Base-by-base conservation (phyloP, 2,888 invertebrate genomes). In the Caenorhabditis angaria region DNA sequence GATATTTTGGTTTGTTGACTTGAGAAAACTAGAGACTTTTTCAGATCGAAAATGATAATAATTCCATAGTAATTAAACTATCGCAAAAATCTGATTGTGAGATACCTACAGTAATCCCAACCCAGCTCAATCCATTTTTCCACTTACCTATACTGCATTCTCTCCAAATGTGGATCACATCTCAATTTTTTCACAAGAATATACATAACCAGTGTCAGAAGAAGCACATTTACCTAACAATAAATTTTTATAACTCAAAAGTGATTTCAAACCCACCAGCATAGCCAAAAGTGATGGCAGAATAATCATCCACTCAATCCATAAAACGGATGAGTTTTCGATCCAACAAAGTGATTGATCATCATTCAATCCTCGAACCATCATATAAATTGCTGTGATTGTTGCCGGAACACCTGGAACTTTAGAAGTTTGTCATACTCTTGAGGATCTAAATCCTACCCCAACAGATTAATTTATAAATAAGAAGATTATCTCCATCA, bases 381-480 rank as follows among this genome's bases (percentile, higher is more conserved):
- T 2, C 64, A 70, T 64, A 32, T 75, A 75, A 41, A 65, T 35
- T 1, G 35, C 3, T 3, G 69, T 66, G 22, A 76, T 62, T 25
- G 76, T 54, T 2, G 66, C 72, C 4, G 78, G 78, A 24, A 67
- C 64, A 18, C 77, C 80, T 73, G 57, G 18, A 61, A 51, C 6
- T 29, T 29, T 29, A 18, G 10, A 14, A 18, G 14, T n/a, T 12
- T 61, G 53, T 20, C 50, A 24, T 35, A 3, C 14, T 41, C 27
- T 25, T 29, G 20, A 55, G 27, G 53, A 22, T 35, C 41, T 5
- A 24, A 6, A 57, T 27, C n/a, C 54, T 78, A 90, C 90, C 89
- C 90, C 90, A 90, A 70, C 90, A 90, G 57, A 89, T 85, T 25
- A 88, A 53, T 75, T 89, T 89, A 80, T 89, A 90, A 41, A 88